phyloP scores from a whole-genome alignment of 2,888 invertebrate genomes.

The Endomychus coccineus region DNA sequence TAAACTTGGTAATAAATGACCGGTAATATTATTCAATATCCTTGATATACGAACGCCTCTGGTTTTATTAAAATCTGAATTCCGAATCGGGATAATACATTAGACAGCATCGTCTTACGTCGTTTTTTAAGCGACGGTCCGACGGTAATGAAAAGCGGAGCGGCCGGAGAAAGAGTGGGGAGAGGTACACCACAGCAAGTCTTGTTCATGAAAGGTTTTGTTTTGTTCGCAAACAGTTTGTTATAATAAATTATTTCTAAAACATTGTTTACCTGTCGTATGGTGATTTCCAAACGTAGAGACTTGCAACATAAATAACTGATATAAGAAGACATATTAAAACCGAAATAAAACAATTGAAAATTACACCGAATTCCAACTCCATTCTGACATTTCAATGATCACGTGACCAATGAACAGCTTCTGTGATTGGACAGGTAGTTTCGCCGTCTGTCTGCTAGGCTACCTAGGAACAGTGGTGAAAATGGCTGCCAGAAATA shows the following conservation, averaged over 20 bases:
- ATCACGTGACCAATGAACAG: slow-evolving; percentile 20
- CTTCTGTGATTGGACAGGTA: slow-evolving; percentile 29
- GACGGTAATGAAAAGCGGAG: background rate
- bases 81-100: too few species aligned
- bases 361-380: slow-evolving; percentile 35
- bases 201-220: too few species aligned
- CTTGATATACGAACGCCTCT: too few species aligned
- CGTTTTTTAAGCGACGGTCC: too few species aligned
- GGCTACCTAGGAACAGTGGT: slow-evolving; percentile 31
- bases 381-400: slow-evolving; percentile 31
- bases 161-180: slow-evolving; percentile 14
- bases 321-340: slow-evolving; percentile 71
- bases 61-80: too few species aligned
- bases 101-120: too few species aligned
- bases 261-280: slow-evolving; percentile 56
- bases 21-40: too few species aligned
- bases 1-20: too few species aligned
- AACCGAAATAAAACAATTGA: slow-evolving; percentile 55
- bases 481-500: slow-evolving; percentile 78
- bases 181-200: too few species aligned
- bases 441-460: slow-evolving; percentile 17
- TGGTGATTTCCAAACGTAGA: slow-evolving; percentile 79
- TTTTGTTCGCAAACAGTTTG: too few species aligned
- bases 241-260: too few species aligned
- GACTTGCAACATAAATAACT: slow-evolving; percentile 74